Conservation (phyloP, 2,113 vertebrate species). For the Coryphaenoides rupestris region DNA sequence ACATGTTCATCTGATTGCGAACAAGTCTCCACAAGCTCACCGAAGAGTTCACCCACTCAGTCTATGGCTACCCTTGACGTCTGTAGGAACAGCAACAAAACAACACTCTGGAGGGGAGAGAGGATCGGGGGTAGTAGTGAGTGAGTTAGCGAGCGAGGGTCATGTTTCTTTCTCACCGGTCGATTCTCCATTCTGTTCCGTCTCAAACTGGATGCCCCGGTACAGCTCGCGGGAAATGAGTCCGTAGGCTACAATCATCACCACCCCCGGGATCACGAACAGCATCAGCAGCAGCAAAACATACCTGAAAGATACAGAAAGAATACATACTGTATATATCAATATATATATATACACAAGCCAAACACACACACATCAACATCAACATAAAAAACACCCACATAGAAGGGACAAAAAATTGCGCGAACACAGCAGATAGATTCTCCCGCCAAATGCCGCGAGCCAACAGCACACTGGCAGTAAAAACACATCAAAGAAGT, state of each 20-base stretch:
- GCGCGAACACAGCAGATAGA: too few relatives aligned
- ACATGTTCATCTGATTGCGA: too few relatives aligned
- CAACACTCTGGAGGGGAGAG: too few relatives aligned
- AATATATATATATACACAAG: background rate
- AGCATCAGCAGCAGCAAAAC: conserved; percentile 71
- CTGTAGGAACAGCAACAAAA: too few relatives aligned
- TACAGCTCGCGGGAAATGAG: conserved; percentile 79
- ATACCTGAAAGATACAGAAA: conserved; percentile 55
- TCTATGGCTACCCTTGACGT: too few relatives aligned
- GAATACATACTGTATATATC: background rate
- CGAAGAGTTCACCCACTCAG: too few relatives aligned
- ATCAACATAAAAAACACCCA: background rate
- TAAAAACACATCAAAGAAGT: too few relatives aligned
- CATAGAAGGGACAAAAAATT: background rate
- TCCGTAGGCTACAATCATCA: conserved; percentile 78
- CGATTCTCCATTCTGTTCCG: conserved; percentile 67
- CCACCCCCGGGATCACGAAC: conserved; percentile 75
- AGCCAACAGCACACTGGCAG: too few relatives aligned
- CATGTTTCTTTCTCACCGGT: conserved; percentile 48
- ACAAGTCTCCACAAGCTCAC: too few relatives aligned
- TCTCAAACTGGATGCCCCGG: conserved; percentile 76
- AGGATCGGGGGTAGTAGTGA: too few relatives aligned
- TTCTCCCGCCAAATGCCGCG: too few relatives aligned
- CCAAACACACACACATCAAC: background rate
- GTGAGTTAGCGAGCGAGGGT: too few relatives aligned